These are phyloP conservation scores for Gallinago paraguaiae DNA, from an alignment of 2,113 vertebrate genomes.

Conservation along the genomic window DNA sequence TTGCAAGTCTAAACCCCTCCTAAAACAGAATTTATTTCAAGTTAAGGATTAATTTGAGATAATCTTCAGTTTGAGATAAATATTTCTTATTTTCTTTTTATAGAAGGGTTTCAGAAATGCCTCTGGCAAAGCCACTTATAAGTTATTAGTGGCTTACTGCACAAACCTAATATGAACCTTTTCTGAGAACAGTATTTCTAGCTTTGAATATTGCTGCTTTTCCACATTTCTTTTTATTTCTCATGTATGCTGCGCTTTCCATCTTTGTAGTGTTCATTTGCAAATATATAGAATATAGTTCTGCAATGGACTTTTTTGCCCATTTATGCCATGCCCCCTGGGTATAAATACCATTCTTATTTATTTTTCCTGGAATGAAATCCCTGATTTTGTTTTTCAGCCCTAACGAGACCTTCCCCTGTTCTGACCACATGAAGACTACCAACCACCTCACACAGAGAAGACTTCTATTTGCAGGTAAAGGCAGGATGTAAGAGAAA, in stretches of 20 bases:
- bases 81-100: background rate
- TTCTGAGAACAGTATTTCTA: background rate
- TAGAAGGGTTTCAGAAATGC: background rate
- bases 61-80: background rate
- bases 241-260: background rate
- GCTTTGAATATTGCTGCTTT: background rate
- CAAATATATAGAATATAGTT: background rate
- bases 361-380: background rate
- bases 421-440: background rate
- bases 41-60: background rate
- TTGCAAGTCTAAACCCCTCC: background rate
- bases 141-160: background rate
- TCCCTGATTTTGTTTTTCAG: background rate
- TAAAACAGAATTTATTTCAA: background rate
- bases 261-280: background rate
- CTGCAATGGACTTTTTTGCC: background rate
- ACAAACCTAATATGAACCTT: background rate
- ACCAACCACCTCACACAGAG: background rate
- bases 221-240: background rate
- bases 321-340: background rate
- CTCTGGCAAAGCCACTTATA: background rate
- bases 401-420: background rate
- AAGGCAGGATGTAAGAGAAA: background rate
- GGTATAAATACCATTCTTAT: background rate
- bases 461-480: background rate